A percentile compares a stretch with the other conserved stretches of the same genome.
Conservation (phyloP, 2,888 invertebrate species). For the Drosophila paranaensis region DNA sequence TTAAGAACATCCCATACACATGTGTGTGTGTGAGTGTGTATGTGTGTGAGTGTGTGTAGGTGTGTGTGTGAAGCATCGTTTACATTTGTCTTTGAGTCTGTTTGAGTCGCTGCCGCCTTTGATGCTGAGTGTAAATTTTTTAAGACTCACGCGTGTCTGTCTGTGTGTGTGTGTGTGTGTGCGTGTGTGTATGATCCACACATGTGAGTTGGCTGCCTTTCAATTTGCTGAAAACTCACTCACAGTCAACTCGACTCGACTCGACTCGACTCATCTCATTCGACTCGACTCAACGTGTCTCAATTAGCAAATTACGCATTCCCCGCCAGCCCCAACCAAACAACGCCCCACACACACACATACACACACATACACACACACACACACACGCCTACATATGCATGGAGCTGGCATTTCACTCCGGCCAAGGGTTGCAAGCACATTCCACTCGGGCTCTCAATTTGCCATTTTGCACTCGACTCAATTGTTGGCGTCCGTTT, state of each 20-base stretch:
- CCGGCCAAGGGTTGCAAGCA: conserved; percentile 52
- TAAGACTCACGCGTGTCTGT: conserved; percentile 5
- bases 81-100: conserved; percentile 35
- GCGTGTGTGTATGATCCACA: conserved; percentile 45
- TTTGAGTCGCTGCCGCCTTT: conserved; percentile 47
- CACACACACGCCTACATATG: not conserved
- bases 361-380: conserved; percentile 19
- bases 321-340: conserved; percentile 36
- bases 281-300: conserved; percentile 56
- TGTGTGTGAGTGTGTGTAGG: conserved; percentile 10
- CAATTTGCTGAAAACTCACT: conserved; percentile 49
- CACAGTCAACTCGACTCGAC: conserved; percentile 28
- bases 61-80: conserved; percentile 31
- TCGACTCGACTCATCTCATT: conserved; percentile 37
- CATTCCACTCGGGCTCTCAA: conserved; percentile 32
- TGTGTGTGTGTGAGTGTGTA: not conserved
- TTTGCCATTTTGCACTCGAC: conserved; percentile 47
- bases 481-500: conserved; percentile 46
- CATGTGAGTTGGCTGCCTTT: conserved; percentile 37
- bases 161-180: conserved; percentile 5
- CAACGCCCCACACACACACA: conserved; percentile 21
- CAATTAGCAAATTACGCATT: conserved; percentile 75
- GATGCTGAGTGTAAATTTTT: conserved; percentile 39
- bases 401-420: conserved; percentile 28
- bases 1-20: conserved; percentile 38